Percentiles rank a stretch among this genome's conserved stretches.
Evolutionary conservation across 2,113 vertebrate genomes (phyloP).

Genomic region (Bucco capensis): DNA sequence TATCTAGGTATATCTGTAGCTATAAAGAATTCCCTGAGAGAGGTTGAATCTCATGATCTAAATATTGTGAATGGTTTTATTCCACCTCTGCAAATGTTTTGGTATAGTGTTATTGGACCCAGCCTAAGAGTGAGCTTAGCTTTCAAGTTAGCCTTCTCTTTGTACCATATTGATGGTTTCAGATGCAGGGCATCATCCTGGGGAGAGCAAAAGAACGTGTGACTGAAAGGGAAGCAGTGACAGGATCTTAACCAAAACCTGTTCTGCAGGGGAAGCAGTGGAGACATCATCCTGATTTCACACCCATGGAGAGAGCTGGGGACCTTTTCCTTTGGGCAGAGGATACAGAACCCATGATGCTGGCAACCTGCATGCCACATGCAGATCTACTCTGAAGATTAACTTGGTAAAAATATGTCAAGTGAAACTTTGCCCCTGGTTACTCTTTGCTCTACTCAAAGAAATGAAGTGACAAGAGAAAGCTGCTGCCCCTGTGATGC

Average conservation of each 20-base stretch:
- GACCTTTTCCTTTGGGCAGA: background rate
- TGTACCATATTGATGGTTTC: background rate
- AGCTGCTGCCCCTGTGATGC: background rate
- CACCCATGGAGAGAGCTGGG: accelerated
- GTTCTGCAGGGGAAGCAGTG: background rate
- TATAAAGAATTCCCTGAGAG: background rate
- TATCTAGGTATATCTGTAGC: background rate
- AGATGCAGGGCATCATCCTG: background rate
- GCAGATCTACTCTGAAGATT: background rate
- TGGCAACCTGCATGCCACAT: background rate
- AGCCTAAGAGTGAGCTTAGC: background rate
- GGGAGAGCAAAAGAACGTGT: accelerated
- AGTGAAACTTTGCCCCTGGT: background rate
- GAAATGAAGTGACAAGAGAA: background rate
- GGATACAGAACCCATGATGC: background rate
- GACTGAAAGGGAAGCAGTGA: background rate
- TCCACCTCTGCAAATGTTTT: background rate
- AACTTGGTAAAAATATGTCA: background rate
- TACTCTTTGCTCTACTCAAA: background rate
- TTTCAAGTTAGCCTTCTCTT: background rate
- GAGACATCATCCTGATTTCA: background rate
- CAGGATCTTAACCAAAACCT: background rate
- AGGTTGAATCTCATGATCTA: background rate
- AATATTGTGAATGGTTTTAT: background rate
- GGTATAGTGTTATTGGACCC: background rate